phyloP scores from a whole-genome alignment of 2,113 vertebrate species.

The Cephalopterus ornatus region DNA sequence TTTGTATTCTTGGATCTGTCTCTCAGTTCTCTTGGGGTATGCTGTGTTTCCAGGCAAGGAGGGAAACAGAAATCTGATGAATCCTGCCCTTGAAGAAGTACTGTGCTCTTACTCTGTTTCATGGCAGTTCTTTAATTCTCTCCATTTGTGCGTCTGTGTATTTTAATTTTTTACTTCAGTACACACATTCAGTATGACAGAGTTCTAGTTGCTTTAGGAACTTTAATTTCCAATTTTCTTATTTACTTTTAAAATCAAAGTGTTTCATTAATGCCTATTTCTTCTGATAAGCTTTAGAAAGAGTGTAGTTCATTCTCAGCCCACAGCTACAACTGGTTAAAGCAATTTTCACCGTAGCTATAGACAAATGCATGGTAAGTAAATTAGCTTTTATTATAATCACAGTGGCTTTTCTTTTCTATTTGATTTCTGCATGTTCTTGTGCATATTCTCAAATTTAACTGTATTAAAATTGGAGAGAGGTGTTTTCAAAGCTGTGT shows the following conservation, averaged over 20 bases:
- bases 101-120: background rate
- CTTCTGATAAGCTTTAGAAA: background rate
- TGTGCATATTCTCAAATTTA: background rate
- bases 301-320: background rate
- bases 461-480: background rate
- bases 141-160: background rate
- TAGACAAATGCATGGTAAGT: background rate
- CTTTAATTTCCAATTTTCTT: conserved; percentile 12
- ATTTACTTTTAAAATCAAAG: background rate
- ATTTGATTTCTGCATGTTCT: background rate
- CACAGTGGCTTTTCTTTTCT: background rate
- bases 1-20: background rate
- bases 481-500: background rate
- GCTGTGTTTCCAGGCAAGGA: background rate
- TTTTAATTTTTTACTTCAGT: conserved; percentile 12
- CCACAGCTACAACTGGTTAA: background rate
- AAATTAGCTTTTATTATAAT: conserved; percentile 1
- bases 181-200: background rate
- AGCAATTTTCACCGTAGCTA: background rate
- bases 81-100: background rate
- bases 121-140: background rate
- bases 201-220: background rate
- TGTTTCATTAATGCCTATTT: background rate
- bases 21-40: background rate
- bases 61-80: background rate